Conservation (phyloP, 1,140 invertebrate species). For the Tetramorium alpestre region DNA sequence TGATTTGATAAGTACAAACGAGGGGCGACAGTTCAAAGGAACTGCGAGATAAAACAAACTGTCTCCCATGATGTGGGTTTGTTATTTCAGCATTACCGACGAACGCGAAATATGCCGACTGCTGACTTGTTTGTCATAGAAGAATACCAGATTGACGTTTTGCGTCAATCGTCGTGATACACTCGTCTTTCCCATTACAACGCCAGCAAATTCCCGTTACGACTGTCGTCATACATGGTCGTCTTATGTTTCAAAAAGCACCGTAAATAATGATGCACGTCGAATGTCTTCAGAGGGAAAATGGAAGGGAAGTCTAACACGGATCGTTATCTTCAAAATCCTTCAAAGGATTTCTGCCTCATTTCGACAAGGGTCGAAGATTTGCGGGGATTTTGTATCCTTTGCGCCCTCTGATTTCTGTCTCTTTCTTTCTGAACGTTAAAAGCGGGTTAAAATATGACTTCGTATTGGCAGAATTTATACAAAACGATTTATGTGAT, state of each 20-base stretch:
- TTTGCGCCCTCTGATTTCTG: constrained; percentile 37
- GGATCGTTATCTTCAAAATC: constrained; percentile 55
- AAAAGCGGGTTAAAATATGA: constrained; percentile 15
- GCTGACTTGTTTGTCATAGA: constrained; percentile 63
- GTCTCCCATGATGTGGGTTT: constrained; percentile 68
- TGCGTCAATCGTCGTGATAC: constrained; percentile 68
- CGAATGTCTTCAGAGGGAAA: constrained; percentile 34
- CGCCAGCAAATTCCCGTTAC: not conserved
- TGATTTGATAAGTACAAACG: constrained; percentile 64
- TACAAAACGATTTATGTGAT: not conserved
- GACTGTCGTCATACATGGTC: constrained; percentile 39
- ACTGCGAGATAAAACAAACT: constrained; percentile 70
- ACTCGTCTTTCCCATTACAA: constrained; percentile 65
- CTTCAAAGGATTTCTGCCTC: constrained; percentile 38
- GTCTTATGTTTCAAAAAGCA: constrained; percentile 38
- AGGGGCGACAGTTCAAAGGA: constrained; percentile 74
- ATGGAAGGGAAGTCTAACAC: constrained; percentile 5
- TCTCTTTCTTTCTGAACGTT: not conserved
- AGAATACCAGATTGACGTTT: constrained; percentile 66
- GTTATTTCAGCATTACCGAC: constrained; percentile 77
- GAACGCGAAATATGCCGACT: constrained; percentile 71
- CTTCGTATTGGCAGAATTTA: constrained; percentile 4
- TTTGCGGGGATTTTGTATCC: constrained; percentile 36
- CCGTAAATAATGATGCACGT: constrained; percentile 59
- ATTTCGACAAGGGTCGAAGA: constrained; percentile 30